Conservation (phyloP, 1,140 invertebrate genomes). For the Maniola jurtina region DNA sequence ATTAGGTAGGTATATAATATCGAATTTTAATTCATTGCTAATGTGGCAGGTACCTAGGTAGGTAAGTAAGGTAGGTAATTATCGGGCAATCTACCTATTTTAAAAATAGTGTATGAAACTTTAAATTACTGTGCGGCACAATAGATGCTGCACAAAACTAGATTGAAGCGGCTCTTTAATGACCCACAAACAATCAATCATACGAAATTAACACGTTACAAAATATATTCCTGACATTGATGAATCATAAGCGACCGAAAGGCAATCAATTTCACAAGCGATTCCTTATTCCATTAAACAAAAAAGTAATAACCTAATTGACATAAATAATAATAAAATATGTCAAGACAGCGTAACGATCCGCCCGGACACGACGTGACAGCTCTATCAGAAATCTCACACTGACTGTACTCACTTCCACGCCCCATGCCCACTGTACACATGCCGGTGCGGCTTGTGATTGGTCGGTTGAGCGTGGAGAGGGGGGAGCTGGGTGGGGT, state of each 20-base stretch:
- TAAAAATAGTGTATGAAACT: constrained; percentile 16
- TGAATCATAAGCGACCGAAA: constrained; percentile 74
- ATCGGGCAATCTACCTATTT: constrained; percentile 26
- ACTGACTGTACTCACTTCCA: constrained; percentile 52
- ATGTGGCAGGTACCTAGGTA: constrained; percentile 64
- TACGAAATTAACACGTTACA: constrained; percentile 75
- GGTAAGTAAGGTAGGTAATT: too few relatives aligned
- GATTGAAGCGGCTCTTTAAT: constrained; percentile 65
- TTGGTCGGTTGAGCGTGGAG: constrained; percentile 38
- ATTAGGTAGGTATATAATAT: background rate
- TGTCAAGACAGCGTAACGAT: constrained; percentile 73
- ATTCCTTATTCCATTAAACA: constrained; percentile 77
- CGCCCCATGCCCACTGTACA: constrained; percentile 42
- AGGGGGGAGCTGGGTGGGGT: constrained; percentile 45
- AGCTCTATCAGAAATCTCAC: constrained; percentile 71
- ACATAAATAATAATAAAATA: constrained; percentile 79
- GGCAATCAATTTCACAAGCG: constrained; percentile 74
- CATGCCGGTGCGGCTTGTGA: constrained; percentile 34
- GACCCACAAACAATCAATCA: constrained; percentile 72
- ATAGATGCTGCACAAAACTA: constrained; percentile 71
- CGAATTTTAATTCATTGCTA: constrained; percentile 36
- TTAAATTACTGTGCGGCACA: constrained; percentile 35
- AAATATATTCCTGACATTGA: constrained; percentile 72
- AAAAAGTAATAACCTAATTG: constrained; percentile 78
- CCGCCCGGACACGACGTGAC: constrained; percentile 69